Evolutionary conservation across 1,140 invertebrate species (phyloP), one percentile per base, ranked within the genome.

Genomic region (Lucilia cuprina): DNA sequence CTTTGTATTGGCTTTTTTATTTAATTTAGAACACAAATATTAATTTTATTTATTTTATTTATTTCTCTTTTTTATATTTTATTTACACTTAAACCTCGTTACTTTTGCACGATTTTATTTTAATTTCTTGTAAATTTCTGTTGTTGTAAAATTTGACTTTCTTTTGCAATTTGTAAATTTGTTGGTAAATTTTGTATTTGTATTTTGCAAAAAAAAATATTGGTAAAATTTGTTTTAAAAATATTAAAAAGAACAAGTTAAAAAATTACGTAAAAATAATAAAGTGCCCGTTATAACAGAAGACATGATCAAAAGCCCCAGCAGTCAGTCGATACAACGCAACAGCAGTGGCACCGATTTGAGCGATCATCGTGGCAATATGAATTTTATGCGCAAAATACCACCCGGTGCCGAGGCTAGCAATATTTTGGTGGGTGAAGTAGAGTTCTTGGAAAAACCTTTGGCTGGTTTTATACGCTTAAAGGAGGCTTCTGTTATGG

Each of bases 351-450:
- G 94, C 25, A 93, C 93, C 14, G 94, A 95, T 85, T 91, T 96
- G 41, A 93, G 92, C 84, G 96, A 95, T 86, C 95, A 95, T 86
- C 93, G 97, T 94, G 93, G 94, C 75, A 99, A 99, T 91, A 95
- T 95, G 82, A 94, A 98, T 87, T 99, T 99, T 87, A 98, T 99
- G 97, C 94, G 96, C 65, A 99, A 99, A 93, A 98, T 99, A 88
- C 98, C 98, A n/a, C 94, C 94, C 0, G 98, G 98, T 25, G 96
- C 98, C 0, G 98, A 99, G 92, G 98, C 98, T 2, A 97, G 97
- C 78, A 99, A 99, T 91, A 98, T 99, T 87, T 92, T 99, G 12
- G 97, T 99, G 1, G 99, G 99, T 12, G 98, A 99, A 93, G 96
- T 99, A 5, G 98, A 99, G 91, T 99, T 99, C 91, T 93, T 99